These are phyloP conservation scores for Antidorcas marsupialis DNA, from an alignment of 2,113 vertebrate genomes.

Conservation along the genomic window DNA sequence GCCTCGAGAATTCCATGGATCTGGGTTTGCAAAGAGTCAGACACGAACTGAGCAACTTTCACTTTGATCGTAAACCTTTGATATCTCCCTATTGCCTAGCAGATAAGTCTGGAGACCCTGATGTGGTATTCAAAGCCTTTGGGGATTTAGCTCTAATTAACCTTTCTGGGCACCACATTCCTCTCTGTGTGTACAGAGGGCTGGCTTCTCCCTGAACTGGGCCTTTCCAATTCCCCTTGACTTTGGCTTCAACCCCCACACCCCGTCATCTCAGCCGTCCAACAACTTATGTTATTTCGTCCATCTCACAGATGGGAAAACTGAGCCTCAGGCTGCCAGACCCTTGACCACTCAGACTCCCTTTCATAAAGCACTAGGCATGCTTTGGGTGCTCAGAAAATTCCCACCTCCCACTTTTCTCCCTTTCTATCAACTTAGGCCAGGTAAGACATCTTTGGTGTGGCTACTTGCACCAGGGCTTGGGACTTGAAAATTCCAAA, in stretches of 20 bases:
- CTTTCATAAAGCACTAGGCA: not conserved
- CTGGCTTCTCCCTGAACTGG: not conserved
- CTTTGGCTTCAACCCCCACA: not conserved
- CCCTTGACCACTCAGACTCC: not conserved
- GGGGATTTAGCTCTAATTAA: not conserved
- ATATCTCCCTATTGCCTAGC: not conserved
- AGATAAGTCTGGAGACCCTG: not conserved
- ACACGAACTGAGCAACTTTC: not conserved
- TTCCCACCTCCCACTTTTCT: not conserved
- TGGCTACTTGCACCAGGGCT: not conserved
- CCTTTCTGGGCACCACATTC: not conserved
- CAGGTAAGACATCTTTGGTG: not conserved
- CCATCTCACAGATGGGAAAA: not conserved
- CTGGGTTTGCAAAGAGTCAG: not conserved
- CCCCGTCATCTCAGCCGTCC: not conserved
- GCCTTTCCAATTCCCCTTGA: not conserved
- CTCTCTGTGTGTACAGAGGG: not conserved
- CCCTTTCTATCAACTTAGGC: not conserved
- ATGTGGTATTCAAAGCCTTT: not conserved
- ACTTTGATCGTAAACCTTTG: not conserved
- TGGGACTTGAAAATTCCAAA: not conserved
- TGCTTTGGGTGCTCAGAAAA: not conserved
- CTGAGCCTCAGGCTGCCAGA: not conserved
- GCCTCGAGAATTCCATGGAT: not conserved
- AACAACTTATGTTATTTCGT: not conserved